Evolutionary conservation across 2,113 vertebrate genomes (phyloP).

Genomic region (Chunga burmeisteri): DNA sequence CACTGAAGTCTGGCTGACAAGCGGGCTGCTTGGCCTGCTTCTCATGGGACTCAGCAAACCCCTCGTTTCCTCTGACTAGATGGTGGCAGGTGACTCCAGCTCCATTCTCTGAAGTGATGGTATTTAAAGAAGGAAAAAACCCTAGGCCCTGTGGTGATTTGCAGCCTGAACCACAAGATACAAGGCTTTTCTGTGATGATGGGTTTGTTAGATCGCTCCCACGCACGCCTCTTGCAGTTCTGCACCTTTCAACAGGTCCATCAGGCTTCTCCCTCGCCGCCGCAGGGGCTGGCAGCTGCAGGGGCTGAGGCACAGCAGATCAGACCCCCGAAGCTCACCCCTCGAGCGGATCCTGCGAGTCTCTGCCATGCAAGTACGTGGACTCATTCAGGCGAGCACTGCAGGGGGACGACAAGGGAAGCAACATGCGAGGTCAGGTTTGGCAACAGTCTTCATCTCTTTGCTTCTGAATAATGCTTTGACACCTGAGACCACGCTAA

Average conservation of each 20-base stretch:
- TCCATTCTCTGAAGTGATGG: not conserved
- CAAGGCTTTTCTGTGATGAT: not conserved
- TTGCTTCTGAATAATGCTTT: not conserved
- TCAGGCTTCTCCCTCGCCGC: not conserved
- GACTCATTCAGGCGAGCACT: accelerated
- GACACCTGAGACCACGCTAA: accelerated
- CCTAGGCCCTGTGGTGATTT: not conserved
- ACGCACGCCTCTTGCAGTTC: not conserved
- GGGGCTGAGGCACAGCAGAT: not conserved
- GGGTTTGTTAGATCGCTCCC: not conserved
- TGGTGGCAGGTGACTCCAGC: not conserved
- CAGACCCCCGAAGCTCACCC: not conserved
- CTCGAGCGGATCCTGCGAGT: accelerated
- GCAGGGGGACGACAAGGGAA: no score
- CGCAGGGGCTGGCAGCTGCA: not conserved
- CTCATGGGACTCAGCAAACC: not conserved
- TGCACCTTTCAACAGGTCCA: not conserved
- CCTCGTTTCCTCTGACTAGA: not conserved
- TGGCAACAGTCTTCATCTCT: not conserved
- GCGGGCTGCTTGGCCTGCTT: not conserved
- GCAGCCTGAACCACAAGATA: not conserved
- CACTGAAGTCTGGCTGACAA: not conserved
- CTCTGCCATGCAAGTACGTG: accelerated
- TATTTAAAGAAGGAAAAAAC: not conserved
- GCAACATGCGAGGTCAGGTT: accelerated